Percentiles rank a stretch among this genome's conserved stretches.
Conservation (phyloP, 2,888 invertebrate species). For the Phasia obesa region DNA sequence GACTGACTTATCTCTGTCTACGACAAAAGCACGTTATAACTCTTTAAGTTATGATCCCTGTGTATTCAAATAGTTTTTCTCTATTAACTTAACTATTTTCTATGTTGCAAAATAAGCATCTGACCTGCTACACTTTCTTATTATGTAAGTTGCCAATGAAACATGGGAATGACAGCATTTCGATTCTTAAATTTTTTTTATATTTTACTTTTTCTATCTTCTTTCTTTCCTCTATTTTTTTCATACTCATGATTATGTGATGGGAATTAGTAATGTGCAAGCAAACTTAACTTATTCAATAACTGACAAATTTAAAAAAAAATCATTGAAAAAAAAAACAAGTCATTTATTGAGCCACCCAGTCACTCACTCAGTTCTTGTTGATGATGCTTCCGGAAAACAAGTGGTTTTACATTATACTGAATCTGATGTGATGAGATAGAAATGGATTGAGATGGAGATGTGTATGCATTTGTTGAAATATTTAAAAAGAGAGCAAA, state of each 20-base stretch:
- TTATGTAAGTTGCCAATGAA: too few species aligned
- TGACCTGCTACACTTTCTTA: too few species aligned
- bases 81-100: too few species aligned
- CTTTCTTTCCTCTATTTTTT: background rate
- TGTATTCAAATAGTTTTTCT: too few species aligned
- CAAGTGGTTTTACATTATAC: constrained; percentile 47
- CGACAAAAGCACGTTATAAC: too few species aligned
- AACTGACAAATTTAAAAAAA: constrained; percentile 44
- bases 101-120: too few species aligned
- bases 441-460: background rate
- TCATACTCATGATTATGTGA: constrained; percentile 36
- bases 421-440: constrained; percentile 5
- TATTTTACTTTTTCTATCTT: too few species aligned
- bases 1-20: too few species aligned
- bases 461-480: background rate
- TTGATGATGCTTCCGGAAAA: constrained; percentile 56
- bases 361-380: constrained; percentile 38
- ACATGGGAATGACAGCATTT: background rate
- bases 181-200: background rate
- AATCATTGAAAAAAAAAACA: too few species aligned
- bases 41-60: too few species aligned
- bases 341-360: constrained; percentile 16
- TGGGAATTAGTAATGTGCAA: constrained; percentile 44
- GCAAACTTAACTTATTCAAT: constrained; percentile 57
- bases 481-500: background rate